These are phyloP conservation scores for Pinna nobilis DNA, from an alignment of 1,140 invertebrate genomes.

Conservation along the genomic window DNA sequence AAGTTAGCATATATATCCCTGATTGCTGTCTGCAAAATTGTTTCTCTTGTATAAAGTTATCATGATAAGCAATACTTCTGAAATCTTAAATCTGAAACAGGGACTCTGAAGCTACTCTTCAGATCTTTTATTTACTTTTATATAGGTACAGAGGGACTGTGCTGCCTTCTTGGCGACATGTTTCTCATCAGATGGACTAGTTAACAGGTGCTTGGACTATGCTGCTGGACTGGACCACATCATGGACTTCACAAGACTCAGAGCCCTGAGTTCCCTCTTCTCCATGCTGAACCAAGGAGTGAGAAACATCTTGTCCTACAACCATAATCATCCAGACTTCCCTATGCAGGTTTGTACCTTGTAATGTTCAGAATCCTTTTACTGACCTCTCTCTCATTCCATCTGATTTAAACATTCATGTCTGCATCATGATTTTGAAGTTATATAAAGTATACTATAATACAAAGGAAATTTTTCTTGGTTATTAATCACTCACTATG, in stretches of 20 bases:
- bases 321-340: slow-evolving; percentile 95
- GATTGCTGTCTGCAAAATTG: too few species aligned
- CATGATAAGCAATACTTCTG: too few species aligned
- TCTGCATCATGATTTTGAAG: neutral
- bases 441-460: too few species aligned
- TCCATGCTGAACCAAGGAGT: slow-evolving; percentile 97
- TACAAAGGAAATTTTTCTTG: neutral
- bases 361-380: too few species aligned
- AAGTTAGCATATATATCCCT: too few species aligned
- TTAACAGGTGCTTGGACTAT: slow-evolving; percentile 93
- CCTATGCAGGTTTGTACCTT: slow-evolving; percentile 81
- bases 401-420: too few species aligned
- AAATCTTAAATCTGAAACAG: neutral
- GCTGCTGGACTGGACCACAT: slow-evolving; percentile 93
- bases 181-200: slow-evolving; percentile 93
- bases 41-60: too few species aligned
- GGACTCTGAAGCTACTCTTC: neutral
- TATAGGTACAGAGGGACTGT: slow-evolving; percentile 90
- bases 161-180: slow-evolving; percentile 88
- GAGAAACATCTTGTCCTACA: slow-evolving; percentile 93
- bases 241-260: slow-evolving; percentile 98
- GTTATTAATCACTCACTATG: neutral
- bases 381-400: too few species aligned
- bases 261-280: slow-evolving; percentile 96
- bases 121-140: too few species aligned